These are phyloP conservation scores for Nomada ruficornis DNA, from an alignment of 2,888 invertebrate species.

Conservation along the genomic window DNA sequence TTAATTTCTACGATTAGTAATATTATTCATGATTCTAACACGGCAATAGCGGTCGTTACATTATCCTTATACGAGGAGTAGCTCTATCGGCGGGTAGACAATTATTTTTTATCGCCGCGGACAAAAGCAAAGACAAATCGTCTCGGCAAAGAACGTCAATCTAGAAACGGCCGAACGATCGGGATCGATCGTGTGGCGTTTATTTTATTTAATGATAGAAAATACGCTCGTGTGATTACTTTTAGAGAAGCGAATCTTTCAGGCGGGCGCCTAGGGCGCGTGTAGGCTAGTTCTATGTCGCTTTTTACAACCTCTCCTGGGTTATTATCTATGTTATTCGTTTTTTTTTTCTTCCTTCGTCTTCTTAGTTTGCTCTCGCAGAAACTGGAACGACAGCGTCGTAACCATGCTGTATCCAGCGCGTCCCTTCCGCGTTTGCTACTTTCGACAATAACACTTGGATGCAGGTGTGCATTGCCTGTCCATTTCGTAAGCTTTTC, in stretches of 20 bases:
- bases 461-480: slow-evolving; percentile 11
- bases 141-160: not conserved
- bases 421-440: slow-evolving; percentile 46
- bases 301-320: slow-evolving; percentile 13
- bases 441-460: slow-evolving; percentile 61
- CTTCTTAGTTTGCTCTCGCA: slow-evolving; percentile 28
- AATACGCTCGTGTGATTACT: slow-evolving; percentile 58
- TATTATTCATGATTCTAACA: slow-evolving; percentile 39
- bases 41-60: slow-evolving; percentile 43
- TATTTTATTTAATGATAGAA: slow-evolving; percentile 59
- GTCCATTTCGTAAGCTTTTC: slow-evolving; percentile 8
- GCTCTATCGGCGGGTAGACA: slow-evolving; percentile 26
- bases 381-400: slow-evolving; percentile 9
- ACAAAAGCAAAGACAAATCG: slow-evolving; percentile 6
- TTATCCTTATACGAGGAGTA: slow-evolving; percentile 37
- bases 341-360: slow-evolving; percentile 9
- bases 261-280: slow-evolving; percentile 42
- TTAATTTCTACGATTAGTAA: slow-evolving; percentile 49
- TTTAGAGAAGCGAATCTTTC: slow-evolving; percentile 36
- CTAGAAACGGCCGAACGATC: slow-evolving; percentile 14
- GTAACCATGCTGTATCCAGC: not conserved
- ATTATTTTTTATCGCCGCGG: slow-evolving; percentile 51
- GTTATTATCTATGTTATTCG: slow-evolving; percentile 11
- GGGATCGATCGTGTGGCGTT: slow-evolving; percentile 41
- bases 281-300: slow-evolving; percentile 30